Percentiles rank a stretch among this genome's conserved stretches.
These are phyloP conservation scores for Cephalopachus bancanus DNA, from an alignment of 2,797 vertebrate genomes.

Conservation along the genomic window DNA sequence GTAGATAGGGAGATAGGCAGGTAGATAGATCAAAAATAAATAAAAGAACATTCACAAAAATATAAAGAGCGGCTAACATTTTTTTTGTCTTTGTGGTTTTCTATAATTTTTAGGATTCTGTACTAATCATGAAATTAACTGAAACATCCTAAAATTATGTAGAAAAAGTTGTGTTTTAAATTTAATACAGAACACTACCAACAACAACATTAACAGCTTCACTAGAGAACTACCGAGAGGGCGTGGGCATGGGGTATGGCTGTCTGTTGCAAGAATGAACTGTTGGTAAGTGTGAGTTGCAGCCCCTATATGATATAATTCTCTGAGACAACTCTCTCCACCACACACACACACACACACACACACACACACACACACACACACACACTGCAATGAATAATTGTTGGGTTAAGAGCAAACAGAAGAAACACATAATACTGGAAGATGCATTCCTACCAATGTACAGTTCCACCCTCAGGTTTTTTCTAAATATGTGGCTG, in stretches of 20 bases:
- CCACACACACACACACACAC: background rate
- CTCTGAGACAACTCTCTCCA: background rate
- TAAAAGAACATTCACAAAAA: conserved; percentile 43
- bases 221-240: background rate
- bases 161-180: background rate
- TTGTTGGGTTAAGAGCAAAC: conserved; percentile 36
- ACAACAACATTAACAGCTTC: background rate
- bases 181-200: conserved; percentile 5
- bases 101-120: conserved; percentile 14
- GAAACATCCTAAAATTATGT: background rate
- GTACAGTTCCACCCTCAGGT: background rate
- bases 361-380: background rate
- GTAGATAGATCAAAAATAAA: background rate
- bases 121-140: background rate
- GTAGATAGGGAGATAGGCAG: background rate
- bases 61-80: background rate
- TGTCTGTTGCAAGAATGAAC: background rate
- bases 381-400: background rate
- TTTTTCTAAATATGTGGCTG: conserved; percentile 70
- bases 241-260: fast-evolving
- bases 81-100: conserved; percentile 17
- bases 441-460: conserved; percentile 22
- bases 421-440: conserved; percentile 26
- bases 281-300: background rate
- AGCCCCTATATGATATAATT: background rate